Conservation (phyloP, 2,888 invertebrate species). For the Amphiduros pacificus region DNA sequence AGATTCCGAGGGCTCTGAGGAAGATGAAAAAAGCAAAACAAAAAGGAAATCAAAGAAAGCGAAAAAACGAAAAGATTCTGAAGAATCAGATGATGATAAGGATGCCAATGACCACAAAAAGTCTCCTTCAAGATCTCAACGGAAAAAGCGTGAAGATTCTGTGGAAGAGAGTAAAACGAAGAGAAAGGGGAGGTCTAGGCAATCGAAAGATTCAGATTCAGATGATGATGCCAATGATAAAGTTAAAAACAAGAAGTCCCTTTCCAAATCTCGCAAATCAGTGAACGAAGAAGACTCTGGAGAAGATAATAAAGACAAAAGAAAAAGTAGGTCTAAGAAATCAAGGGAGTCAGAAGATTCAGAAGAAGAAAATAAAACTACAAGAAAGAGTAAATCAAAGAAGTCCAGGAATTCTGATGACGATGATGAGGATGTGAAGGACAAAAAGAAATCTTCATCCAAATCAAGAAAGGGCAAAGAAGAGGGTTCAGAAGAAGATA, state of each 20-base stretch:
- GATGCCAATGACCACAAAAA: conserved; percentile 10
- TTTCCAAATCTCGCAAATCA: neutral
- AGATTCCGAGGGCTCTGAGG: neutral
- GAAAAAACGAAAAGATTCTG: conserved; percentile 10
- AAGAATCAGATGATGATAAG: conserved; percentile 10
- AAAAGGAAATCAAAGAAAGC: conserved; percentile 18
- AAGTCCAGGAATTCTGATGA: conserved; percentile 11
- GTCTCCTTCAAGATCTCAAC: neutral
- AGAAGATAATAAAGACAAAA: neutral
- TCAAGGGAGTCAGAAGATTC: neutral
- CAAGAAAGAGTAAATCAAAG: neutral
- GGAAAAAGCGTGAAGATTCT: neutral
- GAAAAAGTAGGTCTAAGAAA: neutral
- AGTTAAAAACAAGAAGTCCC: neutral
- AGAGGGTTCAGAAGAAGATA: conserved; percentile 19
- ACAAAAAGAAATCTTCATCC: conserved; percentile 14
- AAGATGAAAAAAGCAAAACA: neutral
- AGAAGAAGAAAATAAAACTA: conserved; percentile 12
- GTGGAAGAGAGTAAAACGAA: neutral
- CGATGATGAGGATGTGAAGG: conserved; percentile 3
- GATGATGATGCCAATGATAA: neutral
- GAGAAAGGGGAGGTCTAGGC: neutral
- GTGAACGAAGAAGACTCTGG: neutral
- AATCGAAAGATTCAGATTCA: neutral
- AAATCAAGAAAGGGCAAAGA: conserved; percentile 18